These are phyloP conservation scores for Drosophila ficusphila DNA, from an alignment of 1,140 invertebrate genomes.

Conservation along the genomic window DNA sequence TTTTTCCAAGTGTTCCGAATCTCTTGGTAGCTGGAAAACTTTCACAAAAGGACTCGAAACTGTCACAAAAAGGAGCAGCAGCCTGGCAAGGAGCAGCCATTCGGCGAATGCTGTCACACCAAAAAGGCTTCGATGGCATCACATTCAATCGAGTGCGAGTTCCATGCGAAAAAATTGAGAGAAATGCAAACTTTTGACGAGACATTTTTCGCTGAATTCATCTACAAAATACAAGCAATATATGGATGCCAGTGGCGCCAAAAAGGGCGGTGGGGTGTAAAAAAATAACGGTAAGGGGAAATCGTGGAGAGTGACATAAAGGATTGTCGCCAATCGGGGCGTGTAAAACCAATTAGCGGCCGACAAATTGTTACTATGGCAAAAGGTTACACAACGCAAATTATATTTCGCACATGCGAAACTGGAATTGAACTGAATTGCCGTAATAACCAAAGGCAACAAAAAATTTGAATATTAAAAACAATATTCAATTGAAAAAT, in stretches of 20 bases:
- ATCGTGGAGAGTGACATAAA: conserved; percentile 6
- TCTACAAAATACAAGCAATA: conserved; percentile 15
- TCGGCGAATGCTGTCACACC: conserved; percentile 27
- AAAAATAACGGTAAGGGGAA: background rate
- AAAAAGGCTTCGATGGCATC: conserved; percentile 40
- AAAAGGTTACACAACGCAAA: conserved; percentile 24
- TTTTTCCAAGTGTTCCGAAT: background rate
- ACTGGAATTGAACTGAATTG: background rate
- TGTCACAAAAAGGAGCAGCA: conserved; percentile 75
- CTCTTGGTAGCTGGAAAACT: conserved; percentile 36
- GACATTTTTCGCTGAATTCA: conserved; percentile 59
- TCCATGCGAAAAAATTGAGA: conserved; percentile 51
- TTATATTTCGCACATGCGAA: conserved; percentile 24
- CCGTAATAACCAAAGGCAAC: background rate
- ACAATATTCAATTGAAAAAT: background rate
- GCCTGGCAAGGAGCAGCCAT: conserved; percentile 36
- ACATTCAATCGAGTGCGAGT: conserved; percentile 38
- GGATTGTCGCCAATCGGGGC: conserved; percentile 29
- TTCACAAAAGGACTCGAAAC: conserved; percentile 69
- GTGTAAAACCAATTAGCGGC: conserved; percentile 42
- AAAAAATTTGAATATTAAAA: background rate
- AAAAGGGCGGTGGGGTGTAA: background rate
- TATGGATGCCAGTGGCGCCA: background rate
- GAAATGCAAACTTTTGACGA: conserved; percentile 47
- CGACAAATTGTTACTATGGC: conserved; percentile 33